These are phyloP conservation scores for Stenichneumon culpator DNA, from an alignment of 2,888 invertebrate species.

Conservation along the genomic window DNA sequence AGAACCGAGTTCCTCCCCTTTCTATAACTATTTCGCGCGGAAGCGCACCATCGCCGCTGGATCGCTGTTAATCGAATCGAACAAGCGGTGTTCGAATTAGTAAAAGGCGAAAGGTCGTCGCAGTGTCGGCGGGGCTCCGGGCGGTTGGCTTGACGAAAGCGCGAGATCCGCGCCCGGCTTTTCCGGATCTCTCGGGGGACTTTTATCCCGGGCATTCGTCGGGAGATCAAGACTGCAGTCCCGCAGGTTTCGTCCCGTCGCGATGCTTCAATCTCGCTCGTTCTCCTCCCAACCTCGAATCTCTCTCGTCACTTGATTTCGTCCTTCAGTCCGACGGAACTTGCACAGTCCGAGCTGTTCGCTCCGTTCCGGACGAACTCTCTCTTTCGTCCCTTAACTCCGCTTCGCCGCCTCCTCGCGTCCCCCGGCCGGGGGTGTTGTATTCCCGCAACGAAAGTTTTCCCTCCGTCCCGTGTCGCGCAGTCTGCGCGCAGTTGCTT, in stretches of 20 bases:
- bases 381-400: constrained; percentile 26
- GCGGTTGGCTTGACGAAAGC: neutral
- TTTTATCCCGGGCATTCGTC: constrained; percentile 2
- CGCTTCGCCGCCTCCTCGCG: neutral
- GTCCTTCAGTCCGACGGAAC: constrained; percentile 14
- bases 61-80: constrained; percentile 12
- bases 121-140: neutral
- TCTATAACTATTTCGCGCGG: neutral
- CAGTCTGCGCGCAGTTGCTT: constrained; percentile 51
- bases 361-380: neutral
- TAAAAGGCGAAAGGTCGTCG: constrained; percentile 11
- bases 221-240: neutral
- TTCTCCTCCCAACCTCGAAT: neutral
- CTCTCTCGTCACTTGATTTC: constrained; percentile 27
- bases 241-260: neutral
- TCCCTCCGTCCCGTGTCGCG: constrained; percentile 28
- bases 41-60: neutral
- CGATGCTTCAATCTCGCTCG: constrained; percentile 7
- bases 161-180: neutral
- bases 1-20: neutral
- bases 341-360: constrained; percentile 3
- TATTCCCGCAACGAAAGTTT: constrained; percentile 60
- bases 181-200: constrained; percentile 6
- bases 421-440: constrained; percentile 22
- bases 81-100: constrained; percentile 29